Evolutionary conservation across 2,888 invertebrate genomes (phyloP).

Genomic region (Lepidochrysops patricia): DNA sequence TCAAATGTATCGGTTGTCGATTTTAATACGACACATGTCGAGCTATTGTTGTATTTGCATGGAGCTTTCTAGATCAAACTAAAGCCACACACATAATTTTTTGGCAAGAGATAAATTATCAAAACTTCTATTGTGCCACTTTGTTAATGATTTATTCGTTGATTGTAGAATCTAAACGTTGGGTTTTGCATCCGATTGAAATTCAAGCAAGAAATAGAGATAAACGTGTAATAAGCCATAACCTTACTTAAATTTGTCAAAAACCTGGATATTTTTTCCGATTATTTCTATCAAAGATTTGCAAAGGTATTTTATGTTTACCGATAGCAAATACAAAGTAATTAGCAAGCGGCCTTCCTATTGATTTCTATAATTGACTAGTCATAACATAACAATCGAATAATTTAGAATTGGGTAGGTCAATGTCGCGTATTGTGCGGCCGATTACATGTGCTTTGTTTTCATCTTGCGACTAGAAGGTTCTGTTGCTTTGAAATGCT

Average conservation of each 20-base stretch:
- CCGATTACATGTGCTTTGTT: slow-evolving; percentile 12
- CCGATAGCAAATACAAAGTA: not conserved
- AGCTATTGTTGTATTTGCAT: slow-evolving; percentile 15
- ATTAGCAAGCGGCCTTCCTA: not conserved
- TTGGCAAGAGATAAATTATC: too few relatives aligned
- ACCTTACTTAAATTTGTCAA: too few relatives aligned
- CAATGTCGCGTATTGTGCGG: slow-evolving; percentile 20
- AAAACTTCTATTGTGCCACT: too few relatives aligned
- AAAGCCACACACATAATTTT: not conserved
- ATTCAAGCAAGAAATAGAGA: too few relatives aligned
- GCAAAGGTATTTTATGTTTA: not conserved
- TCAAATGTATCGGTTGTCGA: slow-evolving; percentile 29
- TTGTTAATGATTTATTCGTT: too few relatives aligned
- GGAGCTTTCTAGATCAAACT: not conserved
- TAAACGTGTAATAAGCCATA: too few relatives aligned
- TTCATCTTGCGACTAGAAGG: not conserved
- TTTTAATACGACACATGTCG: slow-evolving; percentile 14
- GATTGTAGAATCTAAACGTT: too few relatives aligned
- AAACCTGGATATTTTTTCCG: too few relatives aligned
- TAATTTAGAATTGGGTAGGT: slow-evolving; percentile 24
- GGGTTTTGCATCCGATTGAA: too few relatives aligned
- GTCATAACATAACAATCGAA: slow-evolving; percentile 14
- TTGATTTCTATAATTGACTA: slow-evolving; percentile 1
- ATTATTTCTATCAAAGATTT: too few relatives aligned
- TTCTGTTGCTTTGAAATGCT: not conserved